Evolutionary conservation across 2,797 vertebrate genomes (phyloP).

Genomic region (Lycodopsis pacificus): DNA sequence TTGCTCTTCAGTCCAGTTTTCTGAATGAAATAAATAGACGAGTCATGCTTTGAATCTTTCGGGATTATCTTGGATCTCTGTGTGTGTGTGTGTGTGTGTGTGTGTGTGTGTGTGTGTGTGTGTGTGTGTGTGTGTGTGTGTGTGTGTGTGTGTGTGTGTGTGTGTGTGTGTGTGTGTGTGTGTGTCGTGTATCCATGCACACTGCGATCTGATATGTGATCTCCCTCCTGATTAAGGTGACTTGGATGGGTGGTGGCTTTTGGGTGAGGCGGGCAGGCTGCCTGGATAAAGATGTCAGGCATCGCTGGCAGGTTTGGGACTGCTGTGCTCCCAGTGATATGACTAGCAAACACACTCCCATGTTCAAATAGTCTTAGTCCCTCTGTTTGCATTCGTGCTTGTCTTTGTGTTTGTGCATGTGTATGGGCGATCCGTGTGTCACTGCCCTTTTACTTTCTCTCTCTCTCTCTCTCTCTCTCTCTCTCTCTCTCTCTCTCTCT

Average conservation of each 20-base stretch:
- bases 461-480: too few relatives aligned
- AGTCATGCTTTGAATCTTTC: constrained; percentile 15
- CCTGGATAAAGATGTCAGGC: constrained; percentile 61
- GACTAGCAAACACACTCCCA: constrained; percentile 45
- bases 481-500: too few relatives aligned
- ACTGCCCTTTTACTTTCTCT: constrained; percentile 17
- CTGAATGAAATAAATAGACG: constrained; percentile 10
- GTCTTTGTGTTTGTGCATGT: constrained; percentile 13
- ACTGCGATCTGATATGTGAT: constrained; percentile 41
- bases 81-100: constrained; percentile 23
- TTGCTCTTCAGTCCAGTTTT: constrained; percentile 1
- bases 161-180: constrained; percentile 23
- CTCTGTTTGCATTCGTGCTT: constrained; percentile 41
- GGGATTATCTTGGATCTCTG: constrained; percentile 4
- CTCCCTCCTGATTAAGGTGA: constrained; percentile 54
- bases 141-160: constrained; percentile 24
- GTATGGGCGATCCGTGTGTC: constrained; percentile 7
- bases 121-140: constrained; percentile 24
- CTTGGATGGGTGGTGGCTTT: constrained; percentile 39
- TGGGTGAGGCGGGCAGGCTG: constrained; percentile 45
- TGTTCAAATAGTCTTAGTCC: constrained; percentile 40
- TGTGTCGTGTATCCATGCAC: constrained; percentile 15
- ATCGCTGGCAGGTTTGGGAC: constrained; percentile 56
- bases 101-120: constrained; percentile 16
- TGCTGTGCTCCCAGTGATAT: constrained; percentile 59